Evolutionary conservation across 1,140 invertebrate species (phyloP), one percentile per base, ranked within the genome.

Genomic region (Platorchestia sp.): DNA sequence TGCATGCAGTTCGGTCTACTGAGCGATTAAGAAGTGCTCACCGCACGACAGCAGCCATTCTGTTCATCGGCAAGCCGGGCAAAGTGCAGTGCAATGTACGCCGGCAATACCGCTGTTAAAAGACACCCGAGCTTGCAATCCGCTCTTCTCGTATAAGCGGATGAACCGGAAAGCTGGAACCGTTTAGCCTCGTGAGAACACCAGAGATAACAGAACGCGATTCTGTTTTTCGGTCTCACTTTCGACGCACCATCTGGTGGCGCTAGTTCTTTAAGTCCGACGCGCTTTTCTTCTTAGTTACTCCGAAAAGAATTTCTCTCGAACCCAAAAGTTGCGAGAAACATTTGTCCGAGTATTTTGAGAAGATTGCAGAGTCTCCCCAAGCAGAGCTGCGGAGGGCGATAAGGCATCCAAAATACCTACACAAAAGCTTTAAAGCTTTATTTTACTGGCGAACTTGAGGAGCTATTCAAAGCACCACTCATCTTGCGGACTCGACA

Each of bases 291-390:
- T 93, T 93, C 91, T 93, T 93, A 93, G 91, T 93, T 47, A n/a
- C 43, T 36, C 6, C 16, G 45, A 93, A 93, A 93, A 45, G 91
- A 93, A 93, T 93, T 93, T 44, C 43, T 45, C 45, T 45, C 91
- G 91, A 93, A 44, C 91, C 91, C 45, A 93, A 93, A 93, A 93
- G 91, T 93, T 93, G 43, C 45, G 91, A 40, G 91, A 44, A 93
- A 93, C 91, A 93, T 93, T 93, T 93, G 91, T 93, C 91, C 91
- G 91, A 45, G 91, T 93, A 93, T 93, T 93, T 93, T 93, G 91
- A 93, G 91, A n/a, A 93, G 91, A 93, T 93, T 93, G 41, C 91
- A 42, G 43, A 93, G 91, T 45, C 91, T 93, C 91, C 91, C 91
- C 40, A 47, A 93, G 45, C 91, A 45, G 91, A 93, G 91, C 91